These are phyloP conservation scores for Danaus chrysippus DNA, from an alignment of 2,888 invertebrate species.

Conservation along the genomic window DNA sequence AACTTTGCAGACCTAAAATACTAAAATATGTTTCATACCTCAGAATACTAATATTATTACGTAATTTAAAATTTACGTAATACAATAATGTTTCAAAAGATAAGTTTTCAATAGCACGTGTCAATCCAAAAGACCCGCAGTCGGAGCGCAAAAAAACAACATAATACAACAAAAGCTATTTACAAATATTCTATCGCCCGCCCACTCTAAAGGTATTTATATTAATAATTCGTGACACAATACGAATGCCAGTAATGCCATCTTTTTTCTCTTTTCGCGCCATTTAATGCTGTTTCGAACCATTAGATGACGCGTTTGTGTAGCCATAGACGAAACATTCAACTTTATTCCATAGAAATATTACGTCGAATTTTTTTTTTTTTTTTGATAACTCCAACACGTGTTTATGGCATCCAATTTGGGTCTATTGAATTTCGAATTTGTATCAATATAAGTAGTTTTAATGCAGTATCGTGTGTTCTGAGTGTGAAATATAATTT, in stretches of 20 bases:
- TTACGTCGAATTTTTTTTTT: constrained; percentile 29
- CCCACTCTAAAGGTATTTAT: constrained; percentile 79
- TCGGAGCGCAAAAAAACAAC: constrained; percentile 46
- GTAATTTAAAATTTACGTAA: background rate
- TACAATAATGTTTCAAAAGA: constrained; percentile 9
- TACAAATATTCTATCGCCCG: constrained; percentile 75
- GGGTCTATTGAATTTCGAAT: constrained; percentile 65
- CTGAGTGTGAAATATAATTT: background rate
- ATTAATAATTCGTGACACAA: constrained; percentile 71
- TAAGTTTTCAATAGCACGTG: constrained; percentile 33
- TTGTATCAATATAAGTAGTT: constrained; percentile 42
- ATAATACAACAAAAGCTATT: constrained; percentile 69
- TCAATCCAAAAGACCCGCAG: constrained; percentile 36
- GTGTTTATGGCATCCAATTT: constrained; percentile 71
- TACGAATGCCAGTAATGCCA: constrained; percentile 66
- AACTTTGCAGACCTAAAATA: background rate
- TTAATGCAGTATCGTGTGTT: constrained; percentile 1
- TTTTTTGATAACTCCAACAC: constrained; percentile 50
- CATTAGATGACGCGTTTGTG: constrained; percentile 43
- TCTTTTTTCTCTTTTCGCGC: constrained; percentile 71
- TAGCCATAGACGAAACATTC: constrained; percentile 35
- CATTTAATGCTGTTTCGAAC: constrained; percentile 73
- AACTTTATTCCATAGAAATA: constrained; percentile 37
- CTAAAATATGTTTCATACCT: background rate
- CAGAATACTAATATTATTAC: background rate